Conservation (phyloP, 2,888 invertebrate genomes). For the Euclidia mi region DNA sequence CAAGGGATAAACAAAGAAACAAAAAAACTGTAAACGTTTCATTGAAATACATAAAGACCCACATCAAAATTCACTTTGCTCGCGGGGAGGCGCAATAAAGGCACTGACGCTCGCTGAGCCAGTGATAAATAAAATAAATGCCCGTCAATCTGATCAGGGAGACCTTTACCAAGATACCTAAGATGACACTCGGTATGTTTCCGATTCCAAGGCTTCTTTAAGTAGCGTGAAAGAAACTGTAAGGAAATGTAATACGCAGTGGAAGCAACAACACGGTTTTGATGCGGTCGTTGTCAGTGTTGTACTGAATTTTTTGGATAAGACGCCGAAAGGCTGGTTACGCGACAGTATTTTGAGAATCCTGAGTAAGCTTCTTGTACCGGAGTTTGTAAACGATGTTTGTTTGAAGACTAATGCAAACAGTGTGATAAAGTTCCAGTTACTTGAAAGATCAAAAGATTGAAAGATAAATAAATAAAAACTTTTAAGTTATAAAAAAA, state of each 20-base stretch:
- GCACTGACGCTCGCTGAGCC: constrained; percentile 58
- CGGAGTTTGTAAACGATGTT: constrained; percentile 51
- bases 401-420: constrained; percentile 42
- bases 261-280: constrained; percentile 21
- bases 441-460: constrained; percentile 45
- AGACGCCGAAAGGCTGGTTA: constrained; percentile 36
- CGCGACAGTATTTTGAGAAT: constrained; percentile 47
- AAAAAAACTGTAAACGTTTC: constrained; percentile 72
- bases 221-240: neutral
- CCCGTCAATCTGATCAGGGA: constrained; percentile 60
- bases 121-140: constrained; percentile 70
- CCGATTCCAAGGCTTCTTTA: constrained; percentile 39
- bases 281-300: constrained; percentile 25
- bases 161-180: constrained; percentile 40
- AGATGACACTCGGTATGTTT: constrained; percentile 27
- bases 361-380: constrained; percentile 55
- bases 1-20: constrained; percentile 41
- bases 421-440: constrained; percentile 37
- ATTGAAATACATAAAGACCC: constrained; percentile 75
- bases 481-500: too few species aligned
- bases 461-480: too few species aligned
- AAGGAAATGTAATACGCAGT: constrained; percentile 21
- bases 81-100: constrained; percentile 75
- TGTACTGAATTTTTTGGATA: constrained; percentile 48
- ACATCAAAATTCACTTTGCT: constrained; percentile 86